These are phyloP conservation scores for Antedon mediterranea DNA, from an alignment of 53 echinoderm and acorn worm genomes.

Conservation along the genomic window DNA sequence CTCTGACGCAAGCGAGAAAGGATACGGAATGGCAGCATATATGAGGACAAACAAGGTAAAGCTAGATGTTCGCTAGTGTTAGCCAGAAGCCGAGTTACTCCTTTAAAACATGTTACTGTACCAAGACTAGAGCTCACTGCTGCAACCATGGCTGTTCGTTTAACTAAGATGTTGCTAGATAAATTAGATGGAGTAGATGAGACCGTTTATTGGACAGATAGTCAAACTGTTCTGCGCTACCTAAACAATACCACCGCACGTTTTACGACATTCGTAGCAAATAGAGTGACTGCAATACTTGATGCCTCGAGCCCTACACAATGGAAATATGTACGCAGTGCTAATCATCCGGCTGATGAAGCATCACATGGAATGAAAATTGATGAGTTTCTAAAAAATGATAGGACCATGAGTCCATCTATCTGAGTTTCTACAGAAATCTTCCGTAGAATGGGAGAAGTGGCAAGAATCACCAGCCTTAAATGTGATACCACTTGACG, in stretches of 20 bases:
- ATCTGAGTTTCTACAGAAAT: constrained; percentile 27
- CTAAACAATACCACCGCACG: constrained; percentile 18
- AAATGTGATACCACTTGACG: neutral
- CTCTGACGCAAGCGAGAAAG: constrained; percentile 27
- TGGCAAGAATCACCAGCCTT: neutral
- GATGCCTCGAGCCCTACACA: too few relatives aligned
- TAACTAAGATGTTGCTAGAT: neutral
- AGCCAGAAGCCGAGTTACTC: constrained; percentile 23
- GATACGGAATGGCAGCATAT: constrained; percentile 27
- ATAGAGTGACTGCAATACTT: constrained; percentile 28
- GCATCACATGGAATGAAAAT: constrained; percentile 38
- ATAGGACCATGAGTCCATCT: constrained; percentile 40
- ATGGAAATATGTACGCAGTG: constrained; percentile 28
- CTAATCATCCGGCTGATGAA: constrained; percentile 59
- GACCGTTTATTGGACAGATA: neutral
- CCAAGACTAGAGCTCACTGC: constrained; percentile 23
- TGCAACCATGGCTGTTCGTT: constrained; percentile 6
- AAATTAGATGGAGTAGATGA: neutral
- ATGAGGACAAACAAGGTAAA: constrained; percentile 1
- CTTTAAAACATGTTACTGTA: constrained; percentile 21
- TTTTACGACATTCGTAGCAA: constrained; percentile 45
- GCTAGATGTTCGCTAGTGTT: constrained; percentile 19
- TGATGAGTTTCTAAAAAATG: constrained; percentile 20
- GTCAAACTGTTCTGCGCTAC: constrained; percentile 29
- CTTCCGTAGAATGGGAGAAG: constrained; percentile 3